These are phyloP conservation scores for Zophobas atratus DNA, from an alignment of 1,140 invertebrate genomes.

Conservation along the genomic window DNA sequence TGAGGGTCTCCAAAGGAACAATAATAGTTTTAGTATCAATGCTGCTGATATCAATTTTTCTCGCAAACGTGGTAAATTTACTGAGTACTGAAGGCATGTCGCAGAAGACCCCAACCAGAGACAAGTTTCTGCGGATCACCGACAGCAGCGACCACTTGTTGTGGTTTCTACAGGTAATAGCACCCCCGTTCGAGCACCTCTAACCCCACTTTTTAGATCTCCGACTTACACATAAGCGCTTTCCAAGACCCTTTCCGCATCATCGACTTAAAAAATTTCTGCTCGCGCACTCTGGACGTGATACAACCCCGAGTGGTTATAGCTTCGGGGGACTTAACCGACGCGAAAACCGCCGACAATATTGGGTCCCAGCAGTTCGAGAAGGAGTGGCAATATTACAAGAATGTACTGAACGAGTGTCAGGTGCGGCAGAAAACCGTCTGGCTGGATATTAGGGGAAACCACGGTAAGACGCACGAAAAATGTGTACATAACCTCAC, in stretches of 20 bases:
- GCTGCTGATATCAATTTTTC: slow-evolving; percentile 71
- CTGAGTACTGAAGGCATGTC: slow-evolving; percentile 68
- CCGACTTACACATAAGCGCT: slow-evolving; percentile 92
- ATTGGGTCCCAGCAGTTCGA: slow-evolving; percentile 87
- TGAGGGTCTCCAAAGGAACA: slow-evolving; percentile 71
- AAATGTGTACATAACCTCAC: background rate
- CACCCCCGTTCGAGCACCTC: slow-evolving; percentile 18
- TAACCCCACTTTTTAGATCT: slow-evolving; percentile 75
- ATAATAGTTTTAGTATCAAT: slow-evolving; percentile 69
- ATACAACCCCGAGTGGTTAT: slow-evolving; percentile 88
- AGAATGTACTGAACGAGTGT: slow-evolving; percentile 79
- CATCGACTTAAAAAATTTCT: slow-evolving; percentile 86
- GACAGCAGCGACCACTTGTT: slow-evolving; percentile 75
- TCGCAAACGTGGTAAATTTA: slow-evolving; percentile 72
- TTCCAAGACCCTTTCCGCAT: slow-evolving; percentile 84
- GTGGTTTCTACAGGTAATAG: slow-evolving; percentile 80
- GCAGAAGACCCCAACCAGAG: slow-evolving; percentile 48
- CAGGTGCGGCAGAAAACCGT: slow-evolving; percentile 79
- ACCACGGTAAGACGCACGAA: slow-evolving; percentile 83
- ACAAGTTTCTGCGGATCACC: slow-evolving; percentile 66
- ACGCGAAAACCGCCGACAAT: slow-evolving; percentile 86
- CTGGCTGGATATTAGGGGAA: slow-evolving; percentile 95
- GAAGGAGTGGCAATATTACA: slow-evolving; percentile 90
- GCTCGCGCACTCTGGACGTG: slow-evolving; percentile 79
- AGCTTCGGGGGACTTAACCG: slow-evolving; percentile 91